Evolutionary conservation across 2,888 invertebrate genomes (phyloP).

Genomic region (Drosophila lutescens): DNA sequence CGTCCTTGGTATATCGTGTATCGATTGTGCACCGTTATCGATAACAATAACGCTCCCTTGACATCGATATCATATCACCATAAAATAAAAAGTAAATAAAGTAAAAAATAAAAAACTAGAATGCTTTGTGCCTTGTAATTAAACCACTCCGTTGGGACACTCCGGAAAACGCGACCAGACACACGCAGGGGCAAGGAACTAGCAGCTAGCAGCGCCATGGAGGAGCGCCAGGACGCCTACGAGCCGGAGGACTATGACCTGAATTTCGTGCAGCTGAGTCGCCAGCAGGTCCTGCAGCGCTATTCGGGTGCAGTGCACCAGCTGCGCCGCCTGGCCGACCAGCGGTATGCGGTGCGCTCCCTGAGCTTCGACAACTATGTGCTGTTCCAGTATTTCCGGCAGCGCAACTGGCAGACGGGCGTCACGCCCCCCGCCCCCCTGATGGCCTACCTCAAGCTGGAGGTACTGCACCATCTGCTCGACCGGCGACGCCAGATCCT

Average conservation of each 20-base stretch:
- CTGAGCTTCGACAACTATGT: slow-evolving; percentile 87
- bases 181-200: not conserved
- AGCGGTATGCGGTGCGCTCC: slow-evolving; percentile 86
- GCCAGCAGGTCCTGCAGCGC: slow-evolving; percentile 84
- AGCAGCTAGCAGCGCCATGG: slow-evolving; percentile 43
- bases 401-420: slow-evolving; percentile 79
- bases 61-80: slow-evolving; percentile 2
- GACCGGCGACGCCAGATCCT: slow-evolving; percentile 82
- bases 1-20: not conserved
- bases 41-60: not conserved
- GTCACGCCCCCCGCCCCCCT: slow-evolving; percentile 45
- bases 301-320: slow-evolving; percentile 87
- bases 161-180: not conserved
- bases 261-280: slow-evolving; percentile 67
- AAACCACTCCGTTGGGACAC: too few species aligned
- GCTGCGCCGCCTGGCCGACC: slow-evolving; percentile 86
- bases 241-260: slow-evolving; percentile 69
- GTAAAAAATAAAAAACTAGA: not conserved
- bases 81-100: not conserved
- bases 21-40: not conserved
- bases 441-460: slow-evolving; percentile 83
- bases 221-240: slow-evolving; percentile 33
- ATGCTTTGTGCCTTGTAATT: slow-evolving; percentile 14
- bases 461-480: slow-evolving; percentile 84
- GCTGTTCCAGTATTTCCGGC: slow-evolving; percentile 86